A percentile compares a stretch with the other conserved stretches of the same genome.
Conservation (phyloP, 2,888 invertebrate species). For the Tanytarsus gracilentus region DNA sequence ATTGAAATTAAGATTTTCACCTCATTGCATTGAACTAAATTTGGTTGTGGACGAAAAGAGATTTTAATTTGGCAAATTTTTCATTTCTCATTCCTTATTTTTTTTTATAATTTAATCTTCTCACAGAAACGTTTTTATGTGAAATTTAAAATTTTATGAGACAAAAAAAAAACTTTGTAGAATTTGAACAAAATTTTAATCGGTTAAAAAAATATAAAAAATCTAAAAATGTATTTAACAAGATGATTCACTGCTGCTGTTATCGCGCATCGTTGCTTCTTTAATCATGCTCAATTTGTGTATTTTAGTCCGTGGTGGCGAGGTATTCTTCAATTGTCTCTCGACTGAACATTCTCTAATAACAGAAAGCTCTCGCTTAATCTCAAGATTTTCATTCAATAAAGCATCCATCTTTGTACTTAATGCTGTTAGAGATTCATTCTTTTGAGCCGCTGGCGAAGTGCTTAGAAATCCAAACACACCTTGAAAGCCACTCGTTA, state of each 20-base stretch:
- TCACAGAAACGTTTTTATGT: no score
- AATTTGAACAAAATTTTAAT: no score
- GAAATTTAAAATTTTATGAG: no score
- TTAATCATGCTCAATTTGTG: background rate
- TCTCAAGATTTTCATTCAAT: background rate
- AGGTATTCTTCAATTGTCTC: background rate
- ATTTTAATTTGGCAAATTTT: no score
- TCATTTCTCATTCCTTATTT: no score
- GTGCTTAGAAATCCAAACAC: background rate
- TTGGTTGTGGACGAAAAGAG: background rate
- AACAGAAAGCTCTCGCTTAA: slow-evolving; percentile 16
- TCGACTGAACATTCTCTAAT: slow-evolving; percentile 12
- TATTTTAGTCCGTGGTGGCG: background rate
- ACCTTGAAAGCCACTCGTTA: background rate
- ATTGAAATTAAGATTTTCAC: background rate
- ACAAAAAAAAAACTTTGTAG: no score
- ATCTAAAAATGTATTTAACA: background rate
- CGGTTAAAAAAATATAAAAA: background rate
- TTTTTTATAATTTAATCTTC: no score
- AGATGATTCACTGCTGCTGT: background rate
- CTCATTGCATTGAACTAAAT: background rate
- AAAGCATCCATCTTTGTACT: slow-evolving; percentile 3
- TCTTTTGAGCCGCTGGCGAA: background rate
- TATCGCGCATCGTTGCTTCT: background rate
- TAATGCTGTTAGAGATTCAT: background rate